Conservation (phyloP, 1,140 invertebrate species). For the Cyrtorhinus lividipennis region DNA sequence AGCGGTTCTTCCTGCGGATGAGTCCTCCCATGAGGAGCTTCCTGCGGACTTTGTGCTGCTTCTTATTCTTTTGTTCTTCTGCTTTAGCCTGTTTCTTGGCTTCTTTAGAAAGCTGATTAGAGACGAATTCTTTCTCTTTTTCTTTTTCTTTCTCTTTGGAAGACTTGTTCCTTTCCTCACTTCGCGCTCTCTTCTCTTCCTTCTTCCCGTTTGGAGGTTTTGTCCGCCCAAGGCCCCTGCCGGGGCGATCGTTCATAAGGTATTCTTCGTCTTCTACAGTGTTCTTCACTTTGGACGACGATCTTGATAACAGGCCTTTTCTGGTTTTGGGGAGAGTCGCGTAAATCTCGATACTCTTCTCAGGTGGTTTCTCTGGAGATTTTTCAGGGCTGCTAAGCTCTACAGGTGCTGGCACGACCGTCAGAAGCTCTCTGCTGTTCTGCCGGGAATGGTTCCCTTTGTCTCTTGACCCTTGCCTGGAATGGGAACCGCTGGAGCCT, state of each 20-base stretch:
- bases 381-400: constrained; percentile 8
- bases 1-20: constrained; percentile 73
- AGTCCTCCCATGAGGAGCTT: constrained; percentile 79
- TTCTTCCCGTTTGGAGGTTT: constrained; percentile 55
- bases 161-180: constrained; percentile 63
- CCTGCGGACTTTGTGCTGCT: constrained; percentile 77
- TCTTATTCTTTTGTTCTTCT: constrained; percentile 61
- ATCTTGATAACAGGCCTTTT: constrained; percentile 37
- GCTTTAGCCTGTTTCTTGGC: constrained; percentile 40
- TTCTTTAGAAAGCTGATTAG: constrained; percentile 26
- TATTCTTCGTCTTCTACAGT: constrained; percentile 55
- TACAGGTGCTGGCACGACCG: constrained; percentile 27
- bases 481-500: constrained; percentile 32
- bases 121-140: constrained; percentile 25
- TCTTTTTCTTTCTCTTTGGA: constrained; percentile 18
- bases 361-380: constrained; percentile 24
- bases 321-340: constrained; percentile 74
- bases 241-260: constrained; percentile 43
- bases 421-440: constrained; percentile 44
- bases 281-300: constrained; percentile 31
- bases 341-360: constrained; percentile 74
- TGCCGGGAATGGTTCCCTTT: constrained; percentile 44
- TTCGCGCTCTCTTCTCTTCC: constrained; percentile 60
- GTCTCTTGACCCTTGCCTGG: constrained; percentile 48
- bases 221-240: constrained; percentile 43